Evolutionary conservation across 53 echinoderm and acorn worm species (phyloP).

Genomic region (Pentamera pediparva): DNA sequence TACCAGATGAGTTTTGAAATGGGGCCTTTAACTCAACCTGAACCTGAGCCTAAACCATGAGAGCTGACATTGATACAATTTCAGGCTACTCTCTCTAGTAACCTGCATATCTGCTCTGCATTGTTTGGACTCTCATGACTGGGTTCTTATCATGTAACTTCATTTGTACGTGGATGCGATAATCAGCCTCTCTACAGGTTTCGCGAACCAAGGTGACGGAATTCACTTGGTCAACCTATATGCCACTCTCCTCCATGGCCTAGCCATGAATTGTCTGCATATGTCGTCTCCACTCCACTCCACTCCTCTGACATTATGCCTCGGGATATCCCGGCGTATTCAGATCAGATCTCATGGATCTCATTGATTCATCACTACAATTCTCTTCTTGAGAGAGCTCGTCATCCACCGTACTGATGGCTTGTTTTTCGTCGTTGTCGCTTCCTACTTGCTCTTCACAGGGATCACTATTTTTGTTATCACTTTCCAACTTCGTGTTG

Average conservation of each 20-base stretch:
- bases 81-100: not conserved
- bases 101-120: not conserved
- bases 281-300: not conserved
- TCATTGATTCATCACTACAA: not conserved
- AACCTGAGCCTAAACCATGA: no score
- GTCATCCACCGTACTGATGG: not conserved
- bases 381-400: not conserved
- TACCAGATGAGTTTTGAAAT: no score
- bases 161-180: not conserved
- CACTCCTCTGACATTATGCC: slow-evolving; percentile 1
- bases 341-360: no score
- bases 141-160: not conserved
- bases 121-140: not conserved
- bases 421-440: not conserved
- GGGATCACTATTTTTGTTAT: not conserved
- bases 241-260: not conserved
- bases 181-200: not conserved
- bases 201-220: slow-evolving; percentile 4
- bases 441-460: not conserved
- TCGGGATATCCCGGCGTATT: not conserved
- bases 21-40: no score
- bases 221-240: slow-evolving; percentile 9
- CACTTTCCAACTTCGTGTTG: not conserved
- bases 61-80: slow-evolving; percentile 7
- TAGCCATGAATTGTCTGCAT: not conserved